These are phyloP conservation scores for Pilophorus perplexus DNA, from an alignment of 2,888 invertebrate species.

Conservation along the genomic window DNA sequence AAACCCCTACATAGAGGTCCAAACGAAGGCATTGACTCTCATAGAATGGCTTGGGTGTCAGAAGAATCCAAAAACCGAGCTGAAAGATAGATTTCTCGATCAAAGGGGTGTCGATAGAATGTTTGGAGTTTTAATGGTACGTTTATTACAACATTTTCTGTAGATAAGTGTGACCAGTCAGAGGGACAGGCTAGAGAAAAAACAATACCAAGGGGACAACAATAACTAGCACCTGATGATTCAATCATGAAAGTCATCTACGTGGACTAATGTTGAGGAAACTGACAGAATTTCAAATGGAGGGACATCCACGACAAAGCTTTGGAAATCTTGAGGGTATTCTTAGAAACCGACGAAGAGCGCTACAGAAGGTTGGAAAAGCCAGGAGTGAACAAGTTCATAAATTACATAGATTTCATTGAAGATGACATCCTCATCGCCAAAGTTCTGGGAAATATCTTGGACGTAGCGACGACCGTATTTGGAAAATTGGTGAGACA, in stretches of 20 bases:
- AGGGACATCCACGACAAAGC: conserved; percentile 27
- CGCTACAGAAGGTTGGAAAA: conserved; percentile 16
- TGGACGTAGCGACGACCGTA: conserved; percentile 29
- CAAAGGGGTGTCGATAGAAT: conserved; percentile 27
- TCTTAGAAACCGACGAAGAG: conserved; percentile 23
- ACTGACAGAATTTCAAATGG: conserved; percentile 31
- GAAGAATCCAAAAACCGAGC: conserved; percentile 25
- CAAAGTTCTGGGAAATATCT: conserved; percentile 29
- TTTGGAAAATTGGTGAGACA: conserved; percentile 33
- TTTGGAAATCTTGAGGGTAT: conserved; percentile 13
- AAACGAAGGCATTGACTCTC: conserved; percentile 19
- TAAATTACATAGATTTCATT: conserved; percentile 44
- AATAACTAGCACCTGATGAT: too few species aligned
- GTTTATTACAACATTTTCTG: too few species aligned
- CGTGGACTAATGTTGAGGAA: too few species aligned
- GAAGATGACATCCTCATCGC: conserved; percentile 42
- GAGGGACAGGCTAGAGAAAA: too few species aligned
- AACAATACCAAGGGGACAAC: too few species aligned
- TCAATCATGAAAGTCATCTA: too few species aligned
- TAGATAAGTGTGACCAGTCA: too few species aligned
- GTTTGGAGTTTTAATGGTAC: conserved; percentile 25
- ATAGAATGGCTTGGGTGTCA: conserved; percentile 34
- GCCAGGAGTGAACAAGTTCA: conserved; percentile 37
- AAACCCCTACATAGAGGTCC: conserved; percentile 16
- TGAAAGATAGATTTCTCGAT: conserved; percentile 29